These are phyloP conservation scores for Phocides pigmalion DNA, from an alignment of 1,140 invertebrate species.

Conservation along the genomic window DNA sequence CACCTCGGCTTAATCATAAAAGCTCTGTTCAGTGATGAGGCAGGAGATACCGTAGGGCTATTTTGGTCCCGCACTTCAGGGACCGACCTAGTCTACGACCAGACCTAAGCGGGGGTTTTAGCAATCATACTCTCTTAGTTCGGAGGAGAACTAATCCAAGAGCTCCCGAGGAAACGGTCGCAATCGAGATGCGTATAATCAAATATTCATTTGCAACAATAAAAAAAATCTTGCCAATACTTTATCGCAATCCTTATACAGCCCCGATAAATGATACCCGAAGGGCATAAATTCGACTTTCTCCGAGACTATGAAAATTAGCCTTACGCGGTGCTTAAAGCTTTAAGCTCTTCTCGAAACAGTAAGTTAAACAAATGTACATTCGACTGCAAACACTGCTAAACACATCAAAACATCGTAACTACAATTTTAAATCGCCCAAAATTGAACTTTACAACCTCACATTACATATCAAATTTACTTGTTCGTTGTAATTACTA, in stretches of 20 bases:
- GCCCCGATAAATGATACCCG: conserved; percentile 25
- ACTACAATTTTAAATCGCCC: neutral
- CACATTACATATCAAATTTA: neutral
- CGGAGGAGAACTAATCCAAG: too few relatives aligned
- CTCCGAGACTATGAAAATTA: conserved; percentile 34
- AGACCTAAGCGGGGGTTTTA: too few relatives aligned
- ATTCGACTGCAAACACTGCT: conserved; percentile 28
- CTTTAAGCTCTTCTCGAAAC: conserved; percentile 29
- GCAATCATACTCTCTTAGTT: too few relatives aligned
- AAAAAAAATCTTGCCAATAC: conserved; percentile 8
- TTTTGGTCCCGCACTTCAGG: too few relatives aligned
- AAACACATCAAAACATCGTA: conserved; percentile 1
- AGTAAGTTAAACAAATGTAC: conserved; percentile 35
- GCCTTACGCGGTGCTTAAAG: conserved; percentile 29
- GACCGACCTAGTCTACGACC: too few relatives aligned
- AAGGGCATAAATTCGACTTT: conserved; percentile 31
- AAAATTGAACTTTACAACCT: neutral
- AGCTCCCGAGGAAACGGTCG: too few relatives aligned
- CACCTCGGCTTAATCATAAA: too few relatives aligned
- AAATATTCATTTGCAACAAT: too few relatives aligned
- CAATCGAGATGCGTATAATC: too few relatives aligned
- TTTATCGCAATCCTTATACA: conserved; percentile 24
- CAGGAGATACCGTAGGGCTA: too few relatives aligned
- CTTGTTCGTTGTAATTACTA: conserved; percentile 4
- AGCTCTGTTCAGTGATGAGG: too few relatives aligned